These are phyloP conservation scores for Sphyrna mokarran DNA, from an alignment of 2,113 vertebrate species.

Conservation along the genomic window DNA sequence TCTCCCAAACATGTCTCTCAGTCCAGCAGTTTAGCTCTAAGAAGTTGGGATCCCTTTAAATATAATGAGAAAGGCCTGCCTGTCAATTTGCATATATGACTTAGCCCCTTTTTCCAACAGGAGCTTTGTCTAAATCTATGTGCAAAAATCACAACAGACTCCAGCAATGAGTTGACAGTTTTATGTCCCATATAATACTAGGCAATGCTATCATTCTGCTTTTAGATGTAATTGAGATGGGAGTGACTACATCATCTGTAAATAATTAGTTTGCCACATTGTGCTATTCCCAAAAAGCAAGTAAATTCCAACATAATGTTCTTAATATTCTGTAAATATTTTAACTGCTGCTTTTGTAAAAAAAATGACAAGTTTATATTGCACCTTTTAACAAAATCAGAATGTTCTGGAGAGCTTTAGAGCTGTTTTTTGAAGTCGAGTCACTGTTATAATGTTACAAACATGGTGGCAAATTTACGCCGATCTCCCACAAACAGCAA, in stretches of 20 bases:
- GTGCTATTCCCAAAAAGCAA: background rate
- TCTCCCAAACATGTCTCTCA: background rate
- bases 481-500: background rate
- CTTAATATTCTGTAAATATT: background rate
- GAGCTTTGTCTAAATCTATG: background rate
- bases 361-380: background rate
- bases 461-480: background rate
- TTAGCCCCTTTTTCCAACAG: background rate
- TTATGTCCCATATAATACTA: too few relatives aligned
- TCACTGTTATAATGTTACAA: background rate
- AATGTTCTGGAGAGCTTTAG: too few relatives aligned
- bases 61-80: background rate
- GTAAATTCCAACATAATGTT: background rate
- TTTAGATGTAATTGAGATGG: background rate
- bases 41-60: background rate
- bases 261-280: background rate
- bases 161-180: background rate
- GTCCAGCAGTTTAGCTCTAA: background rate
- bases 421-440: background rate
- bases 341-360: background rate
- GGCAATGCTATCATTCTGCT: background rate
- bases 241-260: background rate
- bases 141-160: background rate
- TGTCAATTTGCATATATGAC: background rate
- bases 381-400: background rate